phyloP scores from a whole-genome alignment of 2,888 invertebrate genomes.

The Acanthosoma haemorrhoidale region DNA sequence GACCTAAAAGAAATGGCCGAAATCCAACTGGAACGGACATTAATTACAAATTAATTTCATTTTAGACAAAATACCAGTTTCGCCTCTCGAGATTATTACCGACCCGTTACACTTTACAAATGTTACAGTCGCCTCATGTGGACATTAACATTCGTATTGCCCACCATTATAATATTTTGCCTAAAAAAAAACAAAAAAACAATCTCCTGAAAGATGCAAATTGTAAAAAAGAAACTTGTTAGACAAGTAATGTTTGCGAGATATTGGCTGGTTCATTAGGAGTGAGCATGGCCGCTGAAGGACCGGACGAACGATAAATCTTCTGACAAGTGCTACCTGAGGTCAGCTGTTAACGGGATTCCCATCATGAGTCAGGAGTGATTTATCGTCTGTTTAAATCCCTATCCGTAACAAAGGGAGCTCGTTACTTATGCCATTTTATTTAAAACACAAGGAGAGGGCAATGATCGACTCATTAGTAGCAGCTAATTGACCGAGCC shows the following conservation, averaged over 20 bases:
- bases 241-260: neutral
- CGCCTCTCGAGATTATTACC: neutral
- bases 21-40: neutral
- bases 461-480: neutral
- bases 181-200: too few species aligned
- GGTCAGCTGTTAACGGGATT: neutral
- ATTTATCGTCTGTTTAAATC: neutral
- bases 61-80: neutral
- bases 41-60: slow-evolving; percentile 3
- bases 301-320: neutral
- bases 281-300: neutral
- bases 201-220: too few species aligned
- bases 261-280: neutral
- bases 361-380: neutral
- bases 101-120: neutral
- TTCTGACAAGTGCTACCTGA: neutral
- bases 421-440: neutral
- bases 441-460: neutral
- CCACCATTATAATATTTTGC: neutral
- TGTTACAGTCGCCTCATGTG: neutral
- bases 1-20: too few species aligned
- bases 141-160: neutral
- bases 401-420: neutral
- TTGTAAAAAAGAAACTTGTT: neutral
- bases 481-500: neutral